Evolutionary conservation across 1,140 invertebrate genomes (phyloP).

Genomic region (Drosophila bocki): DNA sequence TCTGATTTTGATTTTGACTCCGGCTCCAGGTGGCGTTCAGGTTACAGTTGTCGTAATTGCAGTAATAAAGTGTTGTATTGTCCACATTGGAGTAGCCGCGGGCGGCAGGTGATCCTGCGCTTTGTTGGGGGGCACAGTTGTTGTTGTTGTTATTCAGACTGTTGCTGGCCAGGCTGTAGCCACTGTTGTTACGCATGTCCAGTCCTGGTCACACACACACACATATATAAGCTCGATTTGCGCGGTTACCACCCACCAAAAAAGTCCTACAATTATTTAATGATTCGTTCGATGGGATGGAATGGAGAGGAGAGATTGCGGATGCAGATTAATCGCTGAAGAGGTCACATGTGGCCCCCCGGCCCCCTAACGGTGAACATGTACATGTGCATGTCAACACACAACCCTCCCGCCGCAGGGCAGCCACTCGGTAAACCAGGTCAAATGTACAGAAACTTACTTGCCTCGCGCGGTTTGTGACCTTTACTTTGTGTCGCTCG

Average conservation of each 20-base stretch:
- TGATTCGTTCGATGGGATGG: conserved; percentile 34
- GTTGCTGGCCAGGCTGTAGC: conserved; percentile 38
- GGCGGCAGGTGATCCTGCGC: conserved; percentile 14
- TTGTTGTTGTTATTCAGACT: conserved; percentile 36
- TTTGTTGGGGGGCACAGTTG: conserved; percentile 3
- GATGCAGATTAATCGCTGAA: conserved; percentile 35
- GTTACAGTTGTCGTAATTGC: conserved; percentile 53
- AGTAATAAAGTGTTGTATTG: conserved; percentile 63
- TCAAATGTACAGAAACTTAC: conserved; percentile 51
- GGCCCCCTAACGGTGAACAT: conserved; percentile 17
- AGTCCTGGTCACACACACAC: conserved; percentile 13
- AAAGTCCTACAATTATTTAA: conserved; percentile 42
- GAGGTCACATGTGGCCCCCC: conserved; percentile 23
- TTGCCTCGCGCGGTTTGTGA: conserved; percentile 37
- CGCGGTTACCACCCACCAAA: conserved; percentile 22
- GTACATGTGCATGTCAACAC: conserved; percentile 22
- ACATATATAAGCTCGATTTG: conserved; percentile 35
- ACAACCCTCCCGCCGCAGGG: neutral
- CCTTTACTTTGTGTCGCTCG: conserved; percentile 44
- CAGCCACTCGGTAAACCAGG: conserved; percentile 36
- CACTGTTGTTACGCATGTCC: conserved; percentile 67
- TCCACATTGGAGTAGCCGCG: conserved; percentile 57
- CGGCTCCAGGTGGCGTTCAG: conserved; percentile 31
- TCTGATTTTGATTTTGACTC: conserved; percentile 29
- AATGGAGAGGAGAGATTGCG: conserved; percentile 23